Conservation (phyloP, 2,113 vertebrate genomes). For the Zeus faber region DNA sequence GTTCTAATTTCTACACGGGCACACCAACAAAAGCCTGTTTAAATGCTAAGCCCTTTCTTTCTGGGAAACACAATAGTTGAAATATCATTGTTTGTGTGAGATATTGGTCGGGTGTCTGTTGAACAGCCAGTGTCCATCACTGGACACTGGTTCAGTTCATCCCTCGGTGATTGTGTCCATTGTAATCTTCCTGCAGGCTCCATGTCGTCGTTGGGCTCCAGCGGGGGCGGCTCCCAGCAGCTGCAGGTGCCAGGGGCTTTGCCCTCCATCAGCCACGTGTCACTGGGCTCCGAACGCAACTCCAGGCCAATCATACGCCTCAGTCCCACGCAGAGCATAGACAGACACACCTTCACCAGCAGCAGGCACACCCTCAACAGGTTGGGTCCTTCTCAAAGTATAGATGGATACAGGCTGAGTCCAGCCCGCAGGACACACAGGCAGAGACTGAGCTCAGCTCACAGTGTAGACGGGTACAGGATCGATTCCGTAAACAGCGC, state of each 20-base stretch:
- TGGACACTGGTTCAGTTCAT: background rate
- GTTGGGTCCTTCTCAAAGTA: constrained; percentile 37
- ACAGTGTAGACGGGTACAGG: constrained; percentile 58
- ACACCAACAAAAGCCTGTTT: too few species aligned
- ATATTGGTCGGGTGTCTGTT: too few species aligned
- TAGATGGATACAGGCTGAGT: constrained; percentile 41
- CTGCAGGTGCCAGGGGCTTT: constrained; percentile 75
- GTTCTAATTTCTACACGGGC: too few species aligned
- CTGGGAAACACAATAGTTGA: too few species aligned
- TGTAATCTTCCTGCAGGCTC: constrained; percentile 71
- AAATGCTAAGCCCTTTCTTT: too few species aligned
- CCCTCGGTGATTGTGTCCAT: background rate
- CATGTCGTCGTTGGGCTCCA: constrained; percentile 79
- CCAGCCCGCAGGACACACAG: constrained; percentile 38
- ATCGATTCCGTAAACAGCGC: constrained; percentile 45
- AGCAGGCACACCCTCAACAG: constrained; percentile 19
- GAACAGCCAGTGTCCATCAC: background rate
- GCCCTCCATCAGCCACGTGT: constrained; percentile 58
- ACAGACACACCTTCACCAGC: constrained; percentile 20
- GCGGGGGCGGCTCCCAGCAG: constrained; percentile 67
- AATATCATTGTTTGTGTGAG: too few species aligned
- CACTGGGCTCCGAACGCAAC: constrained; percentile 58
- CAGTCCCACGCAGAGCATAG: constrained; percentile 52
- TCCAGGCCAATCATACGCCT: constrained; percentile 58
- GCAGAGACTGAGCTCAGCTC: constrained; percentile 56